Evolutionary conservation across 2,888 invertebrate species (phyloP).

Genomic region (Eilema caniola): DNA sequence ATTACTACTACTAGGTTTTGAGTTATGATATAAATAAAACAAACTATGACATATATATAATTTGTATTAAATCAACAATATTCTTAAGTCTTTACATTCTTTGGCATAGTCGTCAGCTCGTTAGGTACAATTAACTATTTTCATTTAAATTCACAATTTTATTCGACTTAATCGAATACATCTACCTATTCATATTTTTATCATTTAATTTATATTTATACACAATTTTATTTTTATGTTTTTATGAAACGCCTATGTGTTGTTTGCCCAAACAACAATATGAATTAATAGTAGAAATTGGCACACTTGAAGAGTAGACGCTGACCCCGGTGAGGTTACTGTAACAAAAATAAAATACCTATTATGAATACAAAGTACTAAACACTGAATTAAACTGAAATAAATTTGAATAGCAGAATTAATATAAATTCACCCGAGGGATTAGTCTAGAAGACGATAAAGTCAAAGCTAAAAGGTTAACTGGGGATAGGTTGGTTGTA

Average conservation of each 20-base stretch:
- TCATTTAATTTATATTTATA: slow-evolving; percentile 61
- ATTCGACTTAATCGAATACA: slow-evolving; percentile 71
- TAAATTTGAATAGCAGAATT: neutral
- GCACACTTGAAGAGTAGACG: slow-evolving; percentile 72
- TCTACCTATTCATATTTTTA: slow-evolving; percentile 68
- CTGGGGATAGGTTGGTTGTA: no score
- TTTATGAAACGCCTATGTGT: slow-evolving; percentile 70
- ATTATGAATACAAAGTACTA: neutral
- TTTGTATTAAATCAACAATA: slow-evolving; percentile 87
- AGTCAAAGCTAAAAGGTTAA: no score
- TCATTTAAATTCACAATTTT: slow-evolving; percentile 76
- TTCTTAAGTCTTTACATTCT: slow-evolving; percentile 84
- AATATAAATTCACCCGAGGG: neutral
- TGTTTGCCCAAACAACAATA: slow-evolving; percentile 75
- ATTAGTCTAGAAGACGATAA: neutral
- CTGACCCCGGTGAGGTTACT: slow-evolving; percentile 83
- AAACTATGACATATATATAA: slow-evolving; percentile 78
- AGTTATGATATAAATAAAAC: slow-evolving; percentile 58
- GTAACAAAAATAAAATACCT: slow-evolving; percentile 61
- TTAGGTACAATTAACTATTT: slow-evolving; percentile 61
- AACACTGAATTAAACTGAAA: neutral
- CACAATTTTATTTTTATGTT: slow-evolving; percentile 42
- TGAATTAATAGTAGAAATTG: slow-evolving; percentile 74
- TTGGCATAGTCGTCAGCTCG: slow-evolving; percentile 83
- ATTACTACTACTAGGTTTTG: no score